These are phyloP conservation scores for Pseudochaenichthys georgianus DNA, from an alignment of 2,797 vertebrate genomes.

Conservation along the genomic window DNA sequence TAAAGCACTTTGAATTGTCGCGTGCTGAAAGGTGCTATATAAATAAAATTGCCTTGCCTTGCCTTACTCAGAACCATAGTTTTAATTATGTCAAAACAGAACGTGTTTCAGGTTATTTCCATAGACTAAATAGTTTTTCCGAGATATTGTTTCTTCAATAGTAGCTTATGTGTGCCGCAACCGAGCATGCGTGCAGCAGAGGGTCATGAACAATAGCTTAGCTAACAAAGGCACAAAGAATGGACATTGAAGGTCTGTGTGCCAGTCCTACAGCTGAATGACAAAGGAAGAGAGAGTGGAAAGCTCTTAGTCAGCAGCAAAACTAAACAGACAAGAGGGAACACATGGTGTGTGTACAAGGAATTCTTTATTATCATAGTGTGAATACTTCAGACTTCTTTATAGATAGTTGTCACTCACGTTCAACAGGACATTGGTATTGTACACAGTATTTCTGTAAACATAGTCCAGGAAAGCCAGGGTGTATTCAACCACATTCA, in stretches of 20 bases:
- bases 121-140: neutral
- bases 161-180: neutral
- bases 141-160: constrained; percentile 3
- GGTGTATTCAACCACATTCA: constrained; percentile 68
- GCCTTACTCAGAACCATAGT: neutral
- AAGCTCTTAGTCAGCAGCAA: constrained; percentile 52
- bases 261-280: constrained; percentile 9
- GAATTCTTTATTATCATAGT: constrained; percentile 89
- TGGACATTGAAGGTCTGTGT: constrained; percentile 8
- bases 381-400: constrained; percentile 88
- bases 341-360: constrained; percentile 80
- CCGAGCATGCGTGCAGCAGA: neutral
- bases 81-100: neutral
- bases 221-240: constrained; percentile 36
- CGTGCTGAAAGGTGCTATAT: too few relatives aligned
- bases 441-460: constrained; percentile 85
- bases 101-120: neutral
- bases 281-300: constrained; percentile 38
- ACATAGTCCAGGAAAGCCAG: constrained; percentile 81
- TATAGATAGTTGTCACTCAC: constrained; percentile 86
- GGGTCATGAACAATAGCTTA: constrained; percentile 19
- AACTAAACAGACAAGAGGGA: neutral
- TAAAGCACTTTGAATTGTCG: too few relatives aligned
- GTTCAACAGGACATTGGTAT: constrained; percentile 87
- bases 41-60: too few relatives aligned